Conservation (phyloP, 2,888 invertebrate genomes). For the Diaphora mendica region DNA sequence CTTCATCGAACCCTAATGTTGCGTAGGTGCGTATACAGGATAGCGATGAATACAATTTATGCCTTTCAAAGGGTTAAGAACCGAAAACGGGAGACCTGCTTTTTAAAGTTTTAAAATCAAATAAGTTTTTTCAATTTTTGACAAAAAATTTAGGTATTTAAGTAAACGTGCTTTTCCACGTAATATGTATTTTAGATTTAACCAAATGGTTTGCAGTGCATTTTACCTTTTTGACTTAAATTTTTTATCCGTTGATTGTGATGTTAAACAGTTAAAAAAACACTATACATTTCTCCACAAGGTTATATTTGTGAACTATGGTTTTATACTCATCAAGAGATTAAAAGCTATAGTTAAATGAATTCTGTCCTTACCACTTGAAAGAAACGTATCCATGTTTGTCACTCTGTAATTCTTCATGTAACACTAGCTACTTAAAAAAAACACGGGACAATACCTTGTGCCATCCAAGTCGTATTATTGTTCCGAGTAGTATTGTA, state of each 20-base stretch:
- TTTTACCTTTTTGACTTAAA: neutral
- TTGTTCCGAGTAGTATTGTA: too few relatives aligned
- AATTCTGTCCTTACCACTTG: too few relatives aligned
- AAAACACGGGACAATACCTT: too few relatives aligned
- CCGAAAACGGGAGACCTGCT: neutral
- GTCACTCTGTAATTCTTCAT: too few relatives aligned
- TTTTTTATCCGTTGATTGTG: too few relatives aligned
- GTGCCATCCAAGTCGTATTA: too few relatives aligned
- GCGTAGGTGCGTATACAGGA: neutral
- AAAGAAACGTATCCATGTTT: too few relatives aligned
- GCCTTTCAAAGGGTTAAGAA: neutral
- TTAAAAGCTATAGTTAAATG: too few relatives aligned
- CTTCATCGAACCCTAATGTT: constrained; percentile 7
- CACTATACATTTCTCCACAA: too few relatives aligned
- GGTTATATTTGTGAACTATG: too few relatives aligned
- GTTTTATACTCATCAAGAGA: too few relatives aligned
- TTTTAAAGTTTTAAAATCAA: neutral
- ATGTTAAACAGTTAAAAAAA: neutral
- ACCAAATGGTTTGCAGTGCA: neutral
- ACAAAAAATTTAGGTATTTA: neutral
- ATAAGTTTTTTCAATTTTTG: neutral
- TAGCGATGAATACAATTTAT: neutral
- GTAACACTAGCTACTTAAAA: neutral
- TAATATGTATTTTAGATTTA: neutral
- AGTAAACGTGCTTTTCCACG: neutral